phyloP scores from a whole-genome alignment of 2,888 invertebrate genomes.

The Platycnemis pennipes region DNA sequence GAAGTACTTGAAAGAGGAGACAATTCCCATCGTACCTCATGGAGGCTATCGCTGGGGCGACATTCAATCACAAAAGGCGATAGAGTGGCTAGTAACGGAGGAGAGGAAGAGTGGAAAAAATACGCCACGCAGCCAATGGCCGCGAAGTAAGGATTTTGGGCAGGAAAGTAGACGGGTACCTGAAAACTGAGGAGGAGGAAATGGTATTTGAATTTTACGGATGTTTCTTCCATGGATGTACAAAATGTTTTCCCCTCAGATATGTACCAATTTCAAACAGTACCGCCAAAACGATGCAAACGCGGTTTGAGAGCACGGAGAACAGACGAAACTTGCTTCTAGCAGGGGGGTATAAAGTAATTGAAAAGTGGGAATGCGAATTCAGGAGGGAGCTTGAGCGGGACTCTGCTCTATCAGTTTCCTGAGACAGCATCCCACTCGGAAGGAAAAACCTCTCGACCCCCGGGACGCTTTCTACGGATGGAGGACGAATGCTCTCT shows the following conservation, averaged over 20 bases:
- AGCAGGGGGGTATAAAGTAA: background rate
- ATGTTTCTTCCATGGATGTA: conserved; percentile 25
- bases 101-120: background rate
- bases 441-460: conserved; percentile 70
- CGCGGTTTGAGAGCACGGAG: background rate
- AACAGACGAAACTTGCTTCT: background rate
- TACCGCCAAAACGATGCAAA: background rate
- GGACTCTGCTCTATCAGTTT: background rate
- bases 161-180: background rate
- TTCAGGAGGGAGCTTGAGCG: conserved; percentile 69
- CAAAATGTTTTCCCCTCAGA: background rate
- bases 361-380: conserved; percentile 72
- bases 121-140: conserved; percentile 8
- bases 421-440: too few species aligned
- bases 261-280: background rate
- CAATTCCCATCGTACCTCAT: conserved; percentile 15
- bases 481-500: conserved; percentile 72
- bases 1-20: conserved; percentile 27
- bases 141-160: background rate
- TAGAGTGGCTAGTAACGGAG: conserved; percentile 69
- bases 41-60: conserved; percentile 59
- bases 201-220: background rate
- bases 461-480: conserved; percentile 73
- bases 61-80: conserved; percentile 70
- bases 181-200: background rate